phyloP scores from a whole-genome alignment of 2,113 vertebrate species.

The Phylloscopus trochilus region DNA sequence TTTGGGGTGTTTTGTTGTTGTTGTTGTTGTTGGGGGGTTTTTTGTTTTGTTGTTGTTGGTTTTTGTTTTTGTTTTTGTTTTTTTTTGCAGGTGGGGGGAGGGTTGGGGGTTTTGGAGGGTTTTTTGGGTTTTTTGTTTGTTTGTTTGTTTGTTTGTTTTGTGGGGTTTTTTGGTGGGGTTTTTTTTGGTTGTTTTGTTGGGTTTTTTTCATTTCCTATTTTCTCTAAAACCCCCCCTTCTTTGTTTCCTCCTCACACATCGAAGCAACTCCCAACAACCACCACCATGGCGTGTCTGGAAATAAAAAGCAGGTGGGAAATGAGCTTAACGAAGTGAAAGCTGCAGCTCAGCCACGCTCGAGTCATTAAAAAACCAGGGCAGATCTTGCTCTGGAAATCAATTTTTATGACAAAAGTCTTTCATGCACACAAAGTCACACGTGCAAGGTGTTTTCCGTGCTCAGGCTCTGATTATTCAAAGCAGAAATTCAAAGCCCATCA shows the following conservation, averaged over 20 bases:
- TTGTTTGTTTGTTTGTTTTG: too few species aligned
- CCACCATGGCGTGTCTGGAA: fast-evolving
- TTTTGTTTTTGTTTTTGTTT: too few species aligned
- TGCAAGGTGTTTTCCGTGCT: neutral
- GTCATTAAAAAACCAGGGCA: neutral
- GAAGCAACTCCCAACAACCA: neutral
- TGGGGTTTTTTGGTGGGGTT: too few species aligned
- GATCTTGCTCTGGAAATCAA: neutral
- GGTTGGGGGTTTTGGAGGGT: too few species aligned
- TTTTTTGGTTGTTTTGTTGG: too few species aligned
- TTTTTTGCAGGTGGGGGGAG: too few species aligned
- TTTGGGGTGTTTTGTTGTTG: too few species aligned
- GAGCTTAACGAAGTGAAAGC: neutral
- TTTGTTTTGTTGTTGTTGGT: too few species aligned
- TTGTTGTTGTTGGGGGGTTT: too few species aligned
- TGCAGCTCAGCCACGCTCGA: neutral
- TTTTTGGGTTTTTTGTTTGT: too few species aligned
- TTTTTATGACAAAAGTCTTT: neutral
- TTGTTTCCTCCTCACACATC: fast-evolving
- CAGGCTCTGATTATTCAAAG: neutral
- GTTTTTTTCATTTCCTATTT: neutral
- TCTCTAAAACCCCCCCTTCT: neutral
- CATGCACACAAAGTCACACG: neutral
- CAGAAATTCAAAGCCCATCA: neutral
- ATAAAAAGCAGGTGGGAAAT: neutral